phyloP scores from a whole-genome alignment of 2,113 vertebrate species.

The Pantherophis guttatus region DNA sequence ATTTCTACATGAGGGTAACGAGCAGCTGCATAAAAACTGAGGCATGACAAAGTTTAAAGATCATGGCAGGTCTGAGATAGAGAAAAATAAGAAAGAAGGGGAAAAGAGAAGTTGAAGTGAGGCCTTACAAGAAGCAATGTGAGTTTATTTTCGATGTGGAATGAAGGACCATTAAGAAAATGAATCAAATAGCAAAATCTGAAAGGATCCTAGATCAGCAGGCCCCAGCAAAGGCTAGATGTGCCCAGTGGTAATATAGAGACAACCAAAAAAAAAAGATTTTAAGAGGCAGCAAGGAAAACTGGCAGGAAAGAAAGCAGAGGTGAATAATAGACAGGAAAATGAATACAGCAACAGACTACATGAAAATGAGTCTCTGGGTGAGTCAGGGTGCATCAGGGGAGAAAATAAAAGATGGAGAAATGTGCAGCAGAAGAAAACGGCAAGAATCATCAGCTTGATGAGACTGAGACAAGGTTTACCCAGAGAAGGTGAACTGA shows the following conservation, averaged over 20 bases:
- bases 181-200: neutral
- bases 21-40: neutral
- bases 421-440: neutral
- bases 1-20: neutral
- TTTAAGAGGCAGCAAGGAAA: neutral
- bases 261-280: neutral
- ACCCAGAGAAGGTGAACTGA: neutral
- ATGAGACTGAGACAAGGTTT: neutral
- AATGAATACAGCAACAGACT: neutral
- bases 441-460: neutral
- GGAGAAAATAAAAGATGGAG: too few species aligned
- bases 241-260: neutral
- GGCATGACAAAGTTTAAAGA: neutral
- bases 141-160: neutral
- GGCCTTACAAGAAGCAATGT: neutral
- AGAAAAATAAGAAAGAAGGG: neutral
- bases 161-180: neutral
- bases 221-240: neutral
- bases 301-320: neutral
- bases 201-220: neutral
- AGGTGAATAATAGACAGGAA: neutral
- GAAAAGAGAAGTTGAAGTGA: neutral
- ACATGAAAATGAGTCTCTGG: neutral
- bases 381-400: neutral
- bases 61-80: neutral